phyloP scores from a whole-genome alignment of 2,797 vertebrate species.

The Pangasius sanitwongsei region DNA sequence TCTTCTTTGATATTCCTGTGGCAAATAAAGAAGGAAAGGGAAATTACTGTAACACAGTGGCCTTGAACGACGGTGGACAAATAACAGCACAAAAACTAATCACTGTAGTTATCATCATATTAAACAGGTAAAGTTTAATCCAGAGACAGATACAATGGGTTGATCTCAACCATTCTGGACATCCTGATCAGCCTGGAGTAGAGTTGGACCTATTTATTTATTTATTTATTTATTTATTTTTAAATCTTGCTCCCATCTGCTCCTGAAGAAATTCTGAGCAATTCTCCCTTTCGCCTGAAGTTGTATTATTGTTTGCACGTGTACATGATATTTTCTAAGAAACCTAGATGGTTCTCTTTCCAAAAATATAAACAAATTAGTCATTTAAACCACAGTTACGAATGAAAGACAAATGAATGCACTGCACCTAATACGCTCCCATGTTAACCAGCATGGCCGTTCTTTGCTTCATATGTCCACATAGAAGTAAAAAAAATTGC shows the following conservation, averaged over 20 bases:
- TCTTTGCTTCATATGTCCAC: background rate
- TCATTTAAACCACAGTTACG: background rate
- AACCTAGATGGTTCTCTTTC: background rate
- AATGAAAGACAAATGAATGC: background rate
- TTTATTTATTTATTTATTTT: too few species aligned
- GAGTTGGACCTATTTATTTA: background rate
- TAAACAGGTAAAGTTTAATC: background rate
- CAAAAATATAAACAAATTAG: background rate
- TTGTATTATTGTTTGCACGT: background rate
- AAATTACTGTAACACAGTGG: background rate
- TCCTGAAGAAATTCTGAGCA: background rate
- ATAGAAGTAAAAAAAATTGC: background rate
- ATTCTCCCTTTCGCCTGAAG: too few species aligned
- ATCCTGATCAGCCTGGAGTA: background rate
- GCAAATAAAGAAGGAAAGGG: slow-evolving; percentile 1
- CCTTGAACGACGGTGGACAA: background rate
- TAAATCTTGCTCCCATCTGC: background rate
- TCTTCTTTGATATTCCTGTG: slow-evolving; percentile 93
- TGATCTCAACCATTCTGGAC: background rate
- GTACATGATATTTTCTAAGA: background rate
- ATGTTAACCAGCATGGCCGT: background rate
- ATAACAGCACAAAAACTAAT: background rate
- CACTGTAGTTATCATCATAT: background rate
- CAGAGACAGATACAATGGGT: background rate
- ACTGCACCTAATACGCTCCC: background rate